Conservation (phyloP, 2,113 vertebrate species). For the Machaerirhynchus nigripectus region DNA sequence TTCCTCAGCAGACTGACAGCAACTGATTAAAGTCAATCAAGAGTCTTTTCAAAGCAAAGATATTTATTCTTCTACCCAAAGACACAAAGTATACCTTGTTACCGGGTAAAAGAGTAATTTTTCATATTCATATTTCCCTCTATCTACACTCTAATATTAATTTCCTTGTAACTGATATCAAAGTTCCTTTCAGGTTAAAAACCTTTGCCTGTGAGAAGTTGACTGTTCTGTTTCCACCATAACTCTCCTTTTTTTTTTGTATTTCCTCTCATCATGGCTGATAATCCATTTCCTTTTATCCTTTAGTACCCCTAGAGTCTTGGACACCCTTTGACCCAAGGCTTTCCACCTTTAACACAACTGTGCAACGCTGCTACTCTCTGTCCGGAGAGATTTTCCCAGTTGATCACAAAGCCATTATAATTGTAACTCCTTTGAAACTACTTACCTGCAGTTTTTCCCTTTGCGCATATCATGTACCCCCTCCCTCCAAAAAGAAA, state of each 20-base stretch:
- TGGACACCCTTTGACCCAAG: not conserved
- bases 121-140: not conserved
- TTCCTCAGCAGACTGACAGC: not conserved
- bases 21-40: not conserved
- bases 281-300: not conserved
- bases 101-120: not conserved
- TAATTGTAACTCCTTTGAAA: not conserved
- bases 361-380: not conserved
- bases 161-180: not conserved
- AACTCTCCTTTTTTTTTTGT: not conserved
- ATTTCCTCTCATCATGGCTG: not conserved
- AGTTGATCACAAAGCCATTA: not conserved
- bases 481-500: fast-evolving
- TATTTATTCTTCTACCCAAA: not conserved
- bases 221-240: not conserved
- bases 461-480: not conserved
- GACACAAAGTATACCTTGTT: not conserved
- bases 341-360: not conserved
- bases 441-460: not conserved
- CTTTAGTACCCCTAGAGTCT: not conserved
- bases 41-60: not conserved
- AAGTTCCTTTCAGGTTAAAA: not conserved
- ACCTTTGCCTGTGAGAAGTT: not conserved
- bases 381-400: not conserved
- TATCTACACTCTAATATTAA: not conserved